These are phyloP conservation scores for Drosophila niveifrons DNA, from an alignment of 2,888 invertebrate genomes.

Conservation along the genomic window DNA sequence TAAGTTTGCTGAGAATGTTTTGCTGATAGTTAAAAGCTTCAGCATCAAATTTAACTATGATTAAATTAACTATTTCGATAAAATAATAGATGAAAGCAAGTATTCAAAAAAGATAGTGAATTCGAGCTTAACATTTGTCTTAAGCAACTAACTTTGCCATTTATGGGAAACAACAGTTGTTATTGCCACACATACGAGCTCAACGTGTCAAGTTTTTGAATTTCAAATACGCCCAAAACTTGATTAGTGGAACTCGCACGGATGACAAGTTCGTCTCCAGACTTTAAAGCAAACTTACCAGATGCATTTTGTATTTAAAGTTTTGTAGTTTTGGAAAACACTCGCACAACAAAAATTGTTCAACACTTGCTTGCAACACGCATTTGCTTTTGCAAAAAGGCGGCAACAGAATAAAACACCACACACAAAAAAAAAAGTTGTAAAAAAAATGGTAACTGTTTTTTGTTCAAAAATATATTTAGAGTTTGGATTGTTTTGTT, in stretches of 20 bases:
- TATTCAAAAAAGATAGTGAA: no score
- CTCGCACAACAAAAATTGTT: no score
- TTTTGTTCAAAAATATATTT: not conserved
- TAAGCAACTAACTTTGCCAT: no score
- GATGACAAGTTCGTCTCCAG: slow-evolving; percentile 32
- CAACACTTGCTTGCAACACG: not conserved
- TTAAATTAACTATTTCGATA: no score
- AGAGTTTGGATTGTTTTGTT: not conserved
- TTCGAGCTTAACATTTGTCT: no score
- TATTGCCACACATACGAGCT: slow-evolving; percentile 64
- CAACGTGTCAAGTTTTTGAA: slow-evolving; percentile 77
- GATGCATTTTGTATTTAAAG: not conserved
- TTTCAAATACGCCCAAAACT: slow-evolving; percentile 69
- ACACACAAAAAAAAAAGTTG: not conserved
- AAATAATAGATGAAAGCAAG: no score
- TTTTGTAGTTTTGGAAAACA: not conserved
- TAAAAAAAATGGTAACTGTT: slow-evolving; percentile 18
- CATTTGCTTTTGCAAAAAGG: not conserved
- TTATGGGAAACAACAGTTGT: slow-evolving; percentile 24
- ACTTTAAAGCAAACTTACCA: slow-evolving; percentile 20
- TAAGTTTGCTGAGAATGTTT: no score
- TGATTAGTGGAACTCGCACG: slow-evolving; percentile 73
- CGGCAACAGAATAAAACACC: slow-evolving; percentile 6
- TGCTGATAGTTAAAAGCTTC: no score
- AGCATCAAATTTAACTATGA: no score